Conservation (phyloP, 2,888 invertebrate genomes). For the Dione juno region DNA sequence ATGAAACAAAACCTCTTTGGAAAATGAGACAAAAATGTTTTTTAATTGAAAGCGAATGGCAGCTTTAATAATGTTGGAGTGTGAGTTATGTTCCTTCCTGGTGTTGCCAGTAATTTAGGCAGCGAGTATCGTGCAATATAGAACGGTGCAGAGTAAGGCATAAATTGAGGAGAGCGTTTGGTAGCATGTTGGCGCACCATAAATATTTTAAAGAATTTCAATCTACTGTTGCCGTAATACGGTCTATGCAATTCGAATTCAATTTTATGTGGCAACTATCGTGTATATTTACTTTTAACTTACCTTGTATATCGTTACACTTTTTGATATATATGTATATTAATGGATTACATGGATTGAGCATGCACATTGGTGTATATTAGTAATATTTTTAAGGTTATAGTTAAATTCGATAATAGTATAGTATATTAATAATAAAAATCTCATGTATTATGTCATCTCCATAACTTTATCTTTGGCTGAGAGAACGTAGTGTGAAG, state of each 20-base stretch:
- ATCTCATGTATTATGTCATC: too few species aligned
- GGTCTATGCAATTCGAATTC: conserved; percentile 26
- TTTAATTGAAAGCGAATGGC: conserved; percentile 60
- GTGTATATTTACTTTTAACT: conserved; percentile 19
- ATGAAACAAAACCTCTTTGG: conserved; percentile 75
- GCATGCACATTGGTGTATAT: too few species aligned
- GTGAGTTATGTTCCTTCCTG: conserved; percentile 47
- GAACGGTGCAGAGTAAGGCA: conserved; percentile 45
- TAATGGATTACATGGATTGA: too few species aligned
- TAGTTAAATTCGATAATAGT: too few species aligned
- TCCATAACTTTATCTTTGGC: too few species aligned
- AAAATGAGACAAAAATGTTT: conserved; percentile 68
- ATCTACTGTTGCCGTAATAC: conserved; percentile 32
- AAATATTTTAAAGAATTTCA: conserved; percentile 45
- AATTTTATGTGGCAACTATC: conserved; percentile 27
- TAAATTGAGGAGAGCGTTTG: conserved; percentile 44
- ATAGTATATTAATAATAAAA: too few species aligned
- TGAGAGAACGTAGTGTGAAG: too few species aligned
- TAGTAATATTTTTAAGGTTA: too few species aligned
- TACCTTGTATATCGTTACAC: background rate
- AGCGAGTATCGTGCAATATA: conserved; percentile 45
- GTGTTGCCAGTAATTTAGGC: conserved; percentile 45
- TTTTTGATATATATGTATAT: background rate
- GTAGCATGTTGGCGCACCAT: conserved; percentile 44
- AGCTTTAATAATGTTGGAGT: conserved; percentile 49